Conservation (phyloP, 1,140 invertebrate genomes). For the Philotrypesis tridentata region DNA sequence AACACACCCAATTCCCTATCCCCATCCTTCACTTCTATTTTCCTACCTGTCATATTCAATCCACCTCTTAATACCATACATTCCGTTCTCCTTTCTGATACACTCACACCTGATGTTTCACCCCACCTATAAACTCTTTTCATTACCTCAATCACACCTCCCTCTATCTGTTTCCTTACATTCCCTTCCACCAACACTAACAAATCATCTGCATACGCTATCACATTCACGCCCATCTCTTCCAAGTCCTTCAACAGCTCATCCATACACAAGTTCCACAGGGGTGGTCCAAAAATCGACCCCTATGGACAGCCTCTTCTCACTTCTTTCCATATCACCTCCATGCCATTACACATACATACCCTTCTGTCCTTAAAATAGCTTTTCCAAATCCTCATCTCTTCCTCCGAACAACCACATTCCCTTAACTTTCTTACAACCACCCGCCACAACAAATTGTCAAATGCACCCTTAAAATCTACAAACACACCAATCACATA, state of each 20-base stretch:
- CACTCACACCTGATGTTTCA: neutral
- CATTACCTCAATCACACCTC: neutral
- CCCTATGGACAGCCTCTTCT: neutral
- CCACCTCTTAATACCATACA: too few species aligned
- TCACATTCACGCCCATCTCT: neutral
- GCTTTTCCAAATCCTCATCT: neutral
- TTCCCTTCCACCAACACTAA: neutral
- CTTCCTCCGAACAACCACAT: neutral
- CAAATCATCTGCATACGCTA: neutral
- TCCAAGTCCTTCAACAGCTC: neutral
- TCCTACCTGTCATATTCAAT: too few species aligned
- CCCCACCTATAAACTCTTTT: neutral
- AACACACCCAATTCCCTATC: too few species aligned
- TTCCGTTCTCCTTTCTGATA: neutral
- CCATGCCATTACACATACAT: neutral
- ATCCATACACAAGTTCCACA: constrained; percentile 5
- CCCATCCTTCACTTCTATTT: too few species aligned
- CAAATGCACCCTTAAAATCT: constrained; percentile 5
- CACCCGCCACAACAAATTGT: neutral
- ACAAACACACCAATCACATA: neutral
- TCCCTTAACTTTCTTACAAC: neutral
- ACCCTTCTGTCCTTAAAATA: constrained; percentile 5
- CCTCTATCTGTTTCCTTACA: neutral
- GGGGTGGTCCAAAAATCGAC: neutral
- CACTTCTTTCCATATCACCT: neutral